phyloP scores from a whole-genome alignment of 1,140 invertebrate species.

The Drosophila guanche region DNA sequence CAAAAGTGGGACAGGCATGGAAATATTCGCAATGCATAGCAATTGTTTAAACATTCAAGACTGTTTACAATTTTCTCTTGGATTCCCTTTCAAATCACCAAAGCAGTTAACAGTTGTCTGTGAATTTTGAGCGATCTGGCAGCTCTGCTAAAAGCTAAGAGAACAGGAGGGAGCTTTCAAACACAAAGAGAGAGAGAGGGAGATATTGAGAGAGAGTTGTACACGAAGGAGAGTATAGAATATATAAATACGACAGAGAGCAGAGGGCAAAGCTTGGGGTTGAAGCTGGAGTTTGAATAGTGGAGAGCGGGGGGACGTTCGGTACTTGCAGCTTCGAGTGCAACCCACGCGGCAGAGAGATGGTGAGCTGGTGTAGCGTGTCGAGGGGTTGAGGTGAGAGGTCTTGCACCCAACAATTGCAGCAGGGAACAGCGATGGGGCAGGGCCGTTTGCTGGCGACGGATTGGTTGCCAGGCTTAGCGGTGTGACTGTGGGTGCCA shows the following conservation, averaged over 20 bases:
- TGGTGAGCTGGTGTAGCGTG: too few species aligned
- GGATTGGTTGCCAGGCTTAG: constrained; percentile 64
- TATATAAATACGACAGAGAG: constrained; percentile 20
- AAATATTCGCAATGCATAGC: constrained; percentile 1
- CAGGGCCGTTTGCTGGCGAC: constrained; percentile 62
- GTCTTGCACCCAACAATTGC: constrained; percentile 34
- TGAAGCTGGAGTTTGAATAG: constrained; percentile 16
- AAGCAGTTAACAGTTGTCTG: too few species aligned
- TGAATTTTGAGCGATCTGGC: too few species aligned
- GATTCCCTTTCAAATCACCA: not conserved
- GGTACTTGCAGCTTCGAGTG: constrained; percentile 40
- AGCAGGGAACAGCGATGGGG: constrained; percentile 49
- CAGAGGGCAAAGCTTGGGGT: not conserved
- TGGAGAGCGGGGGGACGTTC: constrained; percentile 10
- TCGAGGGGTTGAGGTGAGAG: not conserved
- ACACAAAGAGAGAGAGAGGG: constrained; percentile 3
- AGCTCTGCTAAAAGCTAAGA: constrained; percentile 2
- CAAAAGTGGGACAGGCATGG: not conserved
- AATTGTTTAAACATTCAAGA: constrained; percentile 20
- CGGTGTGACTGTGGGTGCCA: constrained; percentile 50
- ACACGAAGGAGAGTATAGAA: constrained; percentile 6
- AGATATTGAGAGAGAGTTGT: constrained; percentile 2
- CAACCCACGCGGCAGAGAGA: constrained; percentile 5
- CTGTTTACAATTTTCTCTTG: not conserved
- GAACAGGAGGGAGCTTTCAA: not conserved